A percentile compares a stretch with the other conserved stretches of the same genome.
Conservation (phyloP, 2,888 invertebrate species). For the Cantharis rustica region DNA sequence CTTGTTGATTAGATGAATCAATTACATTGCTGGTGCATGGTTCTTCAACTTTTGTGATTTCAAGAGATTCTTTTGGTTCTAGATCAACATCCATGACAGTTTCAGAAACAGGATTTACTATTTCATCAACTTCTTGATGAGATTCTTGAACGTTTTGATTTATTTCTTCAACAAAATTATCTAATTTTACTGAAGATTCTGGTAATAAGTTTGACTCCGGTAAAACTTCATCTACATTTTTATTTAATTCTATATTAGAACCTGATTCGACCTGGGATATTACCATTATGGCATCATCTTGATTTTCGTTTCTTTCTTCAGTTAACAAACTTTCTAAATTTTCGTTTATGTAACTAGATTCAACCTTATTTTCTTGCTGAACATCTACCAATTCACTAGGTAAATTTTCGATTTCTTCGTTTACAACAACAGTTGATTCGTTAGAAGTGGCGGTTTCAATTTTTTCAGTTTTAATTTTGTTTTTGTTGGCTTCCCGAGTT, state of each 20-base stretch:
- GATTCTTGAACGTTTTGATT: not conserved
- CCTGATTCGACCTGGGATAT: not conserved
- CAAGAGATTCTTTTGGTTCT: not conserved
- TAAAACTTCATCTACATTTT: not conserved
- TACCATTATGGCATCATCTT: not conserved
- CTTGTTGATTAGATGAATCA: not conserved
- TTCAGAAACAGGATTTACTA: not conserved
- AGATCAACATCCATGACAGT: not conserved
- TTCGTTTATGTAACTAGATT: not conserved
- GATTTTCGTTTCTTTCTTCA: not conserved
- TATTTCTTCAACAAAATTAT: not conserved
- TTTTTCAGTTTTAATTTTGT: not conserved
- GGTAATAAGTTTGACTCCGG: not conserved
- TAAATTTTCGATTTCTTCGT: not conserved
- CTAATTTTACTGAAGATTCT: not conserved
- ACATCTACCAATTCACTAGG: not conserved
- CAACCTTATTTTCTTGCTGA: not conserved
- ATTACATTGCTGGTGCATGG: not conserved
- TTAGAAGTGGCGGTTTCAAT: not conserved
- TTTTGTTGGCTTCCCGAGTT: not conserved
- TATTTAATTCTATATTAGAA: not conserved
- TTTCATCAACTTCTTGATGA: not conserved
- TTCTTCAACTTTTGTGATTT: not conserved
- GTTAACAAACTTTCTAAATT: not conserved
- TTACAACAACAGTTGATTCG: not conserved